Conservation (phyloP, 2,797 vertebrate species). For the Toxotes lorentzi region DNA sequence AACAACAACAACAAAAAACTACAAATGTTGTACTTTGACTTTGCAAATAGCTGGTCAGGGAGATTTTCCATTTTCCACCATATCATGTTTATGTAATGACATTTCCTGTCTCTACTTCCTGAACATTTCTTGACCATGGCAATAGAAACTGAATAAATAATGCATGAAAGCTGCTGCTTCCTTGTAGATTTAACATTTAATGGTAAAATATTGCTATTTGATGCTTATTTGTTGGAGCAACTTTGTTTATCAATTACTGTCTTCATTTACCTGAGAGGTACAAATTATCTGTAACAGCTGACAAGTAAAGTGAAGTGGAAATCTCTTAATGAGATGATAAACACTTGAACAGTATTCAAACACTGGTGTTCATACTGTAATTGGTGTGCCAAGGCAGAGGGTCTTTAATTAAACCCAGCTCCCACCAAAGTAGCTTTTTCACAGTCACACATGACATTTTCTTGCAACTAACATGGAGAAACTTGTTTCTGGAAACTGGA, state of each 20-base stretch:
- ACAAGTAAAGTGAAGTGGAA: too few species aligned
- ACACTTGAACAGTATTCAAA: too few species aligned
- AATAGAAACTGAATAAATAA: too few species aligned
- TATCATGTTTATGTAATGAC: neutral
- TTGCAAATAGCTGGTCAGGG: neutral
- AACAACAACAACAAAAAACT: conserved; percentile 20
- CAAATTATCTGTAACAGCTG: too few species aligned
- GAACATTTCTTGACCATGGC: neutral
- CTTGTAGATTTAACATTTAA: too few species aligned
- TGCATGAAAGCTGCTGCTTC: neutral
- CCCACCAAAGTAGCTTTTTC: too few species aligned
- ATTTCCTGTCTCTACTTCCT: neutral
- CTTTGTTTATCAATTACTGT: neutral
- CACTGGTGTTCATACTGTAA: too few species aligned
- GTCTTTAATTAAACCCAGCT: too few species aligned
- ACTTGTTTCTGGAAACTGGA: neutral
- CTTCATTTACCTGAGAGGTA: too few species aligned
- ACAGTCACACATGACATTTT: neutral
- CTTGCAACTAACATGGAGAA: too few species aligned
- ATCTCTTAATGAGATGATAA: neutral
- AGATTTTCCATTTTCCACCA: neutral
- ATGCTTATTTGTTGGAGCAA: neutral
- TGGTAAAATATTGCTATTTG: neutral
- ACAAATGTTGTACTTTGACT: neutral
- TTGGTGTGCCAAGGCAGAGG: too few species aligned